Conservation (phyloP, 2,797 vertebrate genomes). For the Miichthys miiuy region DNA sequence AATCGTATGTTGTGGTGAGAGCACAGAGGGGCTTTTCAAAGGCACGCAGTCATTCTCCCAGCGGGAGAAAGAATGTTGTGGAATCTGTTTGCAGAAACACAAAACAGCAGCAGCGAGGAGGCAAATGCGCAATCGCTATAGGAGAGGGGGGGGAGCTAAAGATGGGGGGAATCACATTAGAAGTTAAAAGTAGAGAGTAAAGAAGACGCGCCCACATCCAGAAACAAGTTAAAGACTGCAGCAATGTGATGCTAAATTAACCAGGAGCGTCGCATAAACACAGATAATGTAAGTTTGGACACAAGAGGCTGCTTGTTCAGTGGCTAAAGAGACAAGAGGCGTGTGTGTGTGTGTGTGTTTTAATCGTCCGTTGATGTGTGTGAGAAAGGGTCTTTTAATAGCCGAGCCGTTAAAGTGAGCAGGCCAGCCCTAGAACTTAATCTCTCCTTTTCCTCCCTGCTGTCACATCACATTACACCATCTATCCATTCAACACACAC, state of each 20-base stretch:
- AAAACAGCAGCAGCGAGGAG: slow-evolving; percentile 21
- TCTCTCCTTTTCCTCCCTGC: slow-evolving; percentile 55
- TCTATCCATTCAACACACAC: slow-evolving; percentile 48
- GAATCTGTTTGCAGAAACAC: slow-evolving; percentile 53
- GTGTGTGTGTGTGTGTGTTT: neutral
- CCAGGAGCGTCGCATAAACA: slow-evolving; percentile 15
- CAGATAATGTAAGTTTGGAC: slow-evolving; percentile 1
- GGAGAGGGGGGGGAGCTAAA: no score
- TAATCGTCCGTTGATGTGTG: slow-evolving; percentile 1
- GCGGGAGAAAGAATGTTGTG: slow-evolving; percentile 40
- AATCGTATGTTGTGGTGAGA: slow-evolving; percentile 58
- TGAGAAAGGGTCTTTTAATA: slow-evolving; percentile 26
- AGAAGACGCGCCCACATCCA: neutral
- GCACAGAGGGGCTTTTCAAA: slow-evolving; percentile 55
- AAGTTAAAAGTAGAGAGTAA: slow-evolving; percentile 1
- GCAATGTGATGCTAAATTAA: slow-evolving; percentile 12
- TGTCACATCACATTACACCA: slow-evolving; percentile 61
- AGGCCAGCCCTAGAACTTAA: slow-evolving; percentile 61
- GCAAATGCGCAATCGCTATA: slow-evolving; percentile 8
- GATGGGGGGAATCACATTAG: neutral
- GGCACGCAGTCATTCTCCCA: slow-evolving; percentile 44
- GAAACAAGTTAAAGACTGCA: slow-evolving; percentile 8
- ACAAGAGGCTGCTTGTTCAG: slow-evolving; percentile 12
- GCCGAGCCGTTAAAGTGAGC: slow-evolving; percentile 44
- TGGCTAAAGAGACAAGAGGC: slow-evolving; percentile 1